A percentile compares a stretch with the other conserved stretches of the same genome.
Conservation (phyloP, 92 coral and sea anemone genomes). For the Porites evermanni region DNA sequence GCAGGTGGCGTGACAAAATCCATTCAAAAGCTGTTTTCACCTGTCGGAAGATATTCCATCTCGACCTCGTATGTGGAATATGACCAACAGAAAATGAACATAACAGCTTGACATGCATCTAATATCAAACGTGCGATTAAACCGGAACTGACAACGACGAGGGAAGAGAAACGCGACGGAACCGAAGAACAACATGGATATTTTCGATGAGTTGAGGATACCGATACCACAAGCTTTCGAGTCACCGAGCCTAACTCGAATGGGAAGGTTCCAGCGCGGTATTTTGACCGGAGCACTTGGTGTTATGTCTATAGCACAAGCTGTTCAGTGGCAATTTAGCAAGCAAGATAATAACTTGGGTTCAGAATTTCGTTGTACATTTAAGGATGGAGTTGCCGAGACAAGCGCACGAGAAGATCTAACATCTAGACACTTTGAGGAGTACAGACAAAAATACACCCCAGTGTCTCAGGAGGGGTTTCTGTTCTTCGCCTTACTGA, state of each 20-base stretch:
- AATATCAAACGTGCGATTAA: conserved; percentile 7
- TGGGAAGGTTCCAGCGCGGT: conserved; percentile 49
- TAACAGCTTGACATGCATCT: not conserved
- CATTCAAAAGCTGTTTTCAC: conserved; percentile 14
- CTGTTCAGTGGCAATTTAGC: conserved; percentile 31
- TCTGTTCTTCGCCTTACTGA: conserved; percentile 8
- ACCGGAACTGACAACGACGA: not conserved
- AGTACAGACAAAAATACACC: conserved; percentile 20
- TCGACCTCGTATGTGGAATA: not conserved
- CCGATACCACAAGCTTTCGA: conserved; percentile 30
- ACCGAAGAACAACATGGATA: conserved; percentile 22
- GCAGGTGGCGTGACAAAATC: conserved; percentile 35
- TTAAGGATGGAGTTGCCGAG: conserved; percentile 21
- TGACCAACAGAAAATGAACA: not conserved
- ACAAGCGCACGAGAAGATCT: not conserved
- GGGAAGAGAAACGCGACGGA: not conserved
- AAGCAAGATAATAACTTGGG: not conserved
- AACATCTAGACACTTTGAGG: not conserved
- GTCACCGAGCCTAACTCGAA: conserved; percentile 46
- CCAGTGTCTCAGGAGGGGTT: conserved; percentile 26
- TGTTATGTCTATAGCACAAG: conserved; percentile 32
- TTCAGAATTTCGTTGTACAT: conserved; percentile 30
- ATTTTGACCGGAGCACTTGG: conserved; percentile 11
- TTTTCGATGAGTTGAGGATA: conserved; percentile 32
- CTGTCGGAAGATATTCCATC: not conserved